Evolutionary conservation across 2,797 vertebrate species (phyloP).

Genomic region (Melanotaenia trifasciata): DNA sequence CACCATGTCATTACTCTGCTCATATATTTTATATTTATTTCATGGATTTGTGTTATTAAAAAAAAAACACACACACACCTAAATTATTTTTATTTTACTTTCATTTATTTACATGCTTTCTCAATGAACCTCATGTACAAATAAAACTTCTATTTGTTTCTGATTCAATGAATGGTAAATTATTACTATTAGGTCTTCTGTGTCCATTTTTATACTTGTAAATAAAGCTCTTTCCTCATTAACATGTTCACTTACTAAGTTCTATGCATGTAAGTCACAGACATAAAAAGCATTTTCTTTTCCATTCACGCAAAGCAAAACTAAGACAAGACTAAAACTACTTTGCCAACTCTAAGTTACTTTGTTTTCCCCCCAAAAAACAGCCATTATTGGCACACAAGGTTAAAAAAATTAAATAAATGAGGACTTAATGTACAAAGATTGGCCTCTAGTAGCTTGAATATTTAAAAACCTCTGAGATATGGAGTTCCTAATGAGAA

Average conservation of each 20-base stretch:
- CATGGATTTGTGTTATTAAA: conserved; percentile 87
- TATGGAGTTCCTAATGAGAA: neutral
- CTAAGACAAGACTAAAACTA: conserved; percentile 13
- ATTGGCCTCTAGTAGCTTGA: neutral
- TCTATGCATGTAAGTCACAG: conserved; percentile 43
- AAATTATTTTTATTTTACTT: conserved; percentile 93
- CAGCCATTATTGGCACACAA: conserved; percentile 72
- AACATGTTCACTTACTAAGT: conserved; percentile 47
- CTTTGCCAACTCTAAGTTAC: conserved; percentile 13
- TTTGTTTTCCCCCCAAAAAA: conserved; percentile 47
- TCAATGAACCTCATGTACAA: conserved; percentile 86
- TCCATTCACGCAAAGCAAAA: conserved; percentile 21
- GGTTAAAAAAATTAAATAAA: conserved; percentile 23
- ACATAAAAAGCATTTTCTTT: conserved; percentile 46
- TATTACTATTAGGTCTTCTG: conserved; percentile 91
- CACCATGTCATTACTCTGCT: conserved; percentile 77
- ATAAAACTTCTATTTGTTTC: conserved; percentile 81
- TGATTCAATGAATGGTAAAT: conserved; percentile 89
- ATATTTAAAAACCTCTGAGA: conserved; percentile 10
- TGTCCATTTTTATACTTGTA: conserved; percentile 92
- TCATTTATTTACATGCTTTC: conserved; percentile 84
- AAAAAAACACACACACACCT: conserved; percentile 76
- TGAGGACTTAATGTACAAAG: conserved; percentile 24
- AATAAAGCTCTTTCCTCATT: conserved; percentile 87
- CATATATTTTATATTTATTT: conserved; percentile 94